Evolutionary conservation across 2,113 vertebrate genomes (phyloP).

Genomic region (Desmodus rotundus): DNA sequence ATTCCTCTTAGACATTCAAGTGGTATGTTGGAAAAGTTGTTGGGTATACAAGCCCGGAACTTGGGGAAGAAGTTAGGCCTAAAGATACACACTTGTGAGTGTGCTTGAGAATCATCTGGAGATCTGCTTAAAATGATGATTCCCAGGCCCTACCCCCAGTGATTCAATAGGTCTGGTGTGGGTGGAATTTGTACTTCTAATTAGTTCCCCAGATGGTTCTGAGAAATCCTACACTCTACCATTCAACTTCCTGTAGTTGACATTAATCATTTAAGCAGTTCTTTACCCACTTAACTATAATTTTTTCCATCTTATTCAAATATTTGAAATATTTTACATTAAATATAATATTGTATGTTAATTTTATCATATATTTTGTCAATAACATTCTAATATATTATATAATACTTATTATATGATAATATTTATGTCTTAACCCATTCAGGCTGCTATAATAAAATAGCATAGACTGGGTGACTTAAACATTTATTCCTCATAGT

Average conservation of each 20-base stretch:
- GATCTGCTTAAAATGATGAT: not conserved
- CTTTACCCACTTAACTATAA: not conserved
- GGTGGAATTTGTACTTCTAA: not conserved
- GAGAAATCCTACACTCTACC: not conserved
- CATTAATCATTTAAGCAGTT: not conserved
- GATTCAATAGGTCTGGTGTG: not conserved
- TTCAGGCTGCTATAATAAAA: not conserved
- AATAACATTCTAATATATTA: not conserved
- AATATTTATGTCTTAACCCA: not conserved
- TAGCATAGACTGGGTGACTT: not conserved
- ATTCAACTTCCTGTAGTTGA: not conserved
- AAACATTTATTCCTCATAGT: not conserved
- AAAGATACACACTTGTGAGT: not conserved
- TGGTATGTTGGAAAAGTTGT: not conserved
- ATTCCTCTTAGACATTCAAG: not conserved
- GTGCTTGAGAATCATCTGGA: not conserved
- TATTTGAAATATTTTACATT: not conserved
- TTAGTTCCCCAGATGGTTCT: not conserved
- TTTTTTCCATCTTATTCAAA: not conserved
- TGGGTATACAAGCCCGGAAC: not conserved
- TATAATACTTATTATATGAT: not conserved
- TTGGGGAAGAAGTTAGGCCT: not conserved
- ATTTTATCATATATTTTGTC: not conserved
- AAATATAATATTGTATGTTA: not conserved
- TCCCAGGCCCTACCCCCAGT: not conserved